Base-by-base conservation (phyloP, 2,113 vertebrate species). In the Stigmatopora nigra region DNA sequence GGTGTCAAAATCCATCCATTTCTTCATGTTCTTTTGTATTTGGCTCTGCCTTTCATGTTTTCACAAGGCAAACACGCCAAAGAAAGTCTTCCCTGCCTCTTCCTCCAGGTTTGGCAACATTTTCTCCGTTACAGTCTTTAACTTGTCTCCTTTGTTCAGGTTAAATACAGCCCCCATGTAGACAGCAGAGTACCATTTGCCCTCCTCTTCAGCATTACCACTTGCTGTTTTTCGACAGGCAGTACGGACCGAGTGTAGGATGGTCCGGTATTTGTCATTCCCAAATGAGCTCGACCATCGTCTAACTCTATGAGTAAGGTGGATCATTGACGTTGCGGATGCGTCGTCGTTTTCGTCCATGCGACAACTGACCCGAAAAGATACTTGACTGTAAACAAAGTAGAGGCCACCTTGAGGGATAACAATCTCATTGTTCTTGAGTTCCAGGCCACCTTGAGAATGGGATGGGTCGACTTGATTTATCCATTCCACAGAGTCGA, bases 321-420 rank as follows among this genome's bases (percentile, higher is more conserved):
- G 75, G 19, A 89, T 61, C 47, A 76, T n/a, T 5, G 65, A 16
- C 0, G 45, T 2, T 0, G 64, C 45, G 0, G 2, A 1, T 2
- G 5, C 0, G 1, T 59, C 61, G 0, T 58, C 16, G 0, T 15
- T 4, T 0, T 16, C 12, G 0, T 14, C 5, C 10, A 8, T 10
- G 2, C 16, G 48, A 72, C 90, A 92, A 11, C 14, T 71, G 14
- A 89, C 65, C 1, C 48, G 22, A 69, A 89, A 92, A 1, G 90
- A 89, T 0, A 75, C 88, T 63, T 92, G 90, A 48, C 84, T 91
- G 77, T 92, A 92, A 47, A 92, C 80, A 2, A 90, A 92, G 78
- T 91, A 92, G 19, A 89, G 80, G 20, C 90, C 90, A 0, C 13
- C 5, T 0, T 0, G 31, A 10, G 84, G 83, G 66, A 91, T 83